Base-by-base conservation (phyloP, 2,797 vertebrate genomes). In the Chromobotia macracanthus region DNA sequence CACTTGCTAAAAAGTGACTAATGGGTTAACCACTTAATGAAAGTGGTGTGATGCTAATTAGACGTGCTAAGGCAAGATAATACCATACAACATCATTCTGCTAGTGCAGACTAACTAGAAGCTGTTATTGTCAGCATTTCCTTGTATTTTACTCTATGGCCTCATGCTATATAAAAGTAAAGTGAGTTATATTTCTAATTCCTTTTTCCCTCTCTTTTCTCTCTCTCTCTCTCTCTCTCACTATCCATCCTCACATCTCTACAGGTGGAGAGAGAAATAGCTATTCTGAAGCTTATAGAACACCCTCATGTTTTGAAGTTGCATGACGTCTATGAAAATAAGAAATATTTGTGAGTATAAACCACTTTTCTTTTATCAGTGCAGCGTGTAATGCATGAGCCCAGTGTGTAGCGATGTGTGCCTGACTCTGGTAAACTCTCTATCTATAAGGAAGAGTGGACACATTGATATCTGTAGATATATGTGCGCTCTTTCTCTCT, bases 281-380 rank as follows among this genome's bases (percentile, higher is more conserved):
- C 96, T 89, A 97, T 97, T 81, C 93, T 97, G 91, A 97, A 97
- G 85, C 94, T 97, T 90, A 97, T 97, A 88, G 96, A 97, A 90
- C 96, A 97, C 84, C 96, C 96, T 44, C 96, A 97, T 16, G 96
- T 97, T 85, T 92, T 97, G 92, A 97, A 97, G 93, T 92, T 97
- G 89, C 95, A 97, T 18, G 96, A 97, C 25, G 96, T 97, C 91
- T 97, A 97, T 53, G 96, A 97, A 93, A 97, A 97, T 86, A 97
- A 97, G 93, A 97, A 97, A 92, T 97, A 97, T 92, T 94, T 97
- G 96, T 97, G 89, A 94, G 96, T 96, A 91, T 87, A 46, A 23
- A 11, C 48, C 25, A 31, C 11, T 70, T 76, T 48, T 70, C 35
- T 56, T 79, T 38, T 58, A 23, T 65, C 50, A 51, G 1, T 31